Base-by-base conservation (phyloP, 1,140 invertebrate species). In the Atta colombica region DNA sequence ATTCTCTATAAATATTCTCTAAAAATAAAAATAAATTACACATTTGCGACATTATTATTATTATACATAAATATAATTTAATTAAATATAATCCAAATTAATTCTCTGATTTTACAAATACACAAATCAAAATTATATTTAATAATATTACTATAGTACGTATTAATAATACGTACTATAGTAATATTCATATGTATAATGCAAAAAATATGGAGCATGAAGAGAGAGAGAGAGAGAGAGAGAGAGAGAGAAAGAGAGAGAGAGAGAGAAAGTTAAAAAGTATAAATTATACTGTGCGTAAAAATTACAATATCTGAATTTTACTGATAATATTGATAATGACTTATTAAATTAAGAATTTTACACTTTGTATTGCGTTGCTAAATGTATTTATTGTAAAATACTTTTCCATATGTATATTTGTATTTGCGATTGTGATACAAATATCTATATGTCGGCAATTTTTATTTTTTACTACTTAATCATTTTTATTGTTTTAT, bases 11-110 rank as follows among this genome's bases (percentile, higher is more conserved):
- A n/a, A 60, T 21, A 21, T 60, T 60, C 1, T 7, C n/a, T n/a
- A 60, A n/a, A 60, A 21, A 21, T 60, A 25, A 60, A 60, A 60
- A 60, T 60, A 21, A 60, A 60, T 60, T 61, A 28, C 60, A 61
- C 60, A 61, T 8, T 25, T 12, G 21, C 21, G 0, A 21, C 25
- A 61, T 28, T 61, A 28, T 25, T 12, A 12, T 45, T 45, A 45
- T 45, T 31, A 31, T 31, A 45, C 39, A 16, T 51, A 14, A 51
- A 14, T 61, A 61, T 14, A 25, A 60, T 21, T 45, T 8, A 45
- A 45, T 8, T 45, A 60, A 7, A 25, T 25, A 25, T 21, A 51
- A 51, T 51, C 14, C 12, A 25, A 60, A 60, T 63, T 5, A 1
- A 28, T 61, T 14, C 8, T 39, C 7, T 8, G 7, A 39, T 45